A percentile compares a stretch with the other conserved stretches of the same genome.
These are phyloP conservation scores for Lordiphosa mommai DNA, from an alignment of 1,140 invertebrate genomes.

Conservation along the genomic window DNA sequence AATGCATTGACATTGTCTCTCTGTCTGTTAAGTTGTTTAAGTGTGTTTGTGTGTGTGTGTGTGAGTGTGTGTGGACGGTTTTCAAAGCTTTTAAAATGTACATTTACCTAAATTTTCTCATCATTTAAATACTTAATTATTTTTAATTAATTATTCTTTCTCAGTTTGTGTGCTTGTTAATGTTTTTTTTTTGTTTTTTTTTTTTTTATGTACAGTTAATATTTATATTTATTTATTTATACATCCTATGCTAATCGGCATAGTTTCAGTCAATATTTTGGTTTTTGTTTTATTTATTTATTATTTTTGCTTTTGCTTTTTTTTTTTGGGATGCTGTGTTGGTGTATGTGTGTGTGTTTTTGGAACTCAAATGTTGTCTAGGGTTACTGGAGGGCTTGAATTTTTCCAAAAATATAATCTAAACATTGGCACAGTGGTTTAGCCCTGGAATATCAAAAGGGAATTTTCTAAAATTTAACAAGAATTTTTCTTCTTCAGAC, in stretches of 20 bases:
- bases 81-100: constrained; percentile 70
- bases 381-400: neutral
- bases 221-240: constrained; percentile 28
- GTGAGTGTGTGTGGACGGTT: constrained; percentile 73
- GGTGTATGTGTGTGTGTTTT: neutral
- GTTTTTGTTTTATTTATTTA: constrained; percentile 19
- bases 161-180: neutral
- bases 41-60: constrained; percentile 14
- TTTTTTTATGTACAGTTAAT: constrained; percentile 54
- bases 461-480: too few species aligned
- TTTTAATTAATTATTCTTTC: constrained; percentile 11
- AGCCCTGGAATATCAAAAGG: neutral
- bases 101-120: constrained; percentile 48
- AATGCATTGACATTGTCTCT: neutral
- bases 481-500: too few species aligned
- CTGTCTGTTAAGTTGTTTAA: neutral
- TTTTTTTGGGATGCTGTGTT: neutral
- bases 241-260: constrained; percentile 49
- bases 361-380: neutral
- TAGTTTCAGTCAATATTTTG: constrained; percentile 61
- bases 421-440: neutral
- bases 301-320: constrained; percentile 4
- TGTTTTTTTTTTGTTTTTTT: constrained; percentile 16
- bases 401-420: too few species aligned
- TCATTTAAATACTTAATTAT: constrained; percentile 18